These are phyloP conservation scores for Melanogrammus aeglefinus DNA, from an alignment of 2,797 vertebrate genomes.

Conservation along the genomic window DNA sequence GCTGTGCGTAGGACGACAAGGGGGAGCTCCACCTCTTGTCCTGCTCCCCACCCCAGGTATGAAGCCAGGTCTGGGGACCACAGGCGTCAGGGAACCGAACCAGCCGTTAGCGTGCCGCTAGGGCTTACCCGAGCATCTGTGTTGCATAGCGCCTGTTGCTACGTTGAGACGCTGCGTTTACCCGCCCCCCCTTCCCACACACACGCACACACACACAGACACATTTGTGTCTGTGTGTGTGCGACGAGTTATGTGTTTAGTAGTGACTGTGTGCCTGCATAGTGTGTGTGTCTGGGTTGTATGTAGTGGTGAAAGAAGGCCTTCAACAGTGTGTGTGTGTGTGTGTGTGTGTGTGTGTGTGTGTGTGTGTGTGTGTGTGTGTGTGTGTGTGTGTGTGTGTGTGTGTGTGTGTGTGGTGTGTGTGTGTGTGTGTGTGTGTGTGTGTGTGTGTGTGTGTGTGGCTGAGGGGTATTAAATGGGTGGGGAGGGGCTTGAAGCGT, in stretches of 20 bases:
- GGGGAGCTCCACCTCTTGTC: too few relatives aligned
- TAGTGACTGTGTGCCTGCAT: slow-evolving; percentile 17
- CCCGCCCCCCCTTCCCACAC: too few relatives aligned
- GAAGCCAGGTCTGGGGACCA: too few relatives aligned
- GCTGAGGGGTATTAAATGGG: slow-evolving; percentile 41
- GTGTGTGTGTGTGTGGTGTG: slow-evolving; percentile 12
- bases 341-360: slow-evolving; percentile 11
- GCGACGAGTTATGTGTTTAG: slow-evolving; percentile 8
- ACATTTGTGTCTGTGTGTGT: slow-evolving; percentile 17
- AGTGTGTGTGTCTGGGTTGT: not conserved
- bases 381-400: slow-evolving; percentile 9
- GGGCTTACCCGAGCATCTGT: too few relatives aligned
- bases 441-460: slow-evolving; percentile 10
- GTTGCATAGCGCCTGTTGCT: too few relatives aligned
- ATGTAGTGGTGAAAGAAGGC: slow-evolving; percentile 22
- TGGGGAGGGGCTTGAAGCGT: slow-evolving; percentile 61
- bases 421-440: not conserved
- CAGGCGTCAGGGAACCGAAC: too few relatives aligned
- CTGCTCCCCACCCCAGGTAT: too few relatives aligned
- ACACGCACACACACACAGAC: too few relatives aligned
- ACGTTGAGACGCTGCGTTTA: too few relatives aligned
- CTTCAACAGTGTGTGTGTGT: slow-evolving; percentile 34
- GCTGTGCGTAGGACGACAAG: too few relatives aligned
- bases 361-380: slow-evolving; percentile 9
- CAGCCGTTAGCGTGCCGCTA: too few relatives aligned